Conservation (phyloP, 53 echinoderm and acorn worm species). For the Patiria pectinifera region DNA sequence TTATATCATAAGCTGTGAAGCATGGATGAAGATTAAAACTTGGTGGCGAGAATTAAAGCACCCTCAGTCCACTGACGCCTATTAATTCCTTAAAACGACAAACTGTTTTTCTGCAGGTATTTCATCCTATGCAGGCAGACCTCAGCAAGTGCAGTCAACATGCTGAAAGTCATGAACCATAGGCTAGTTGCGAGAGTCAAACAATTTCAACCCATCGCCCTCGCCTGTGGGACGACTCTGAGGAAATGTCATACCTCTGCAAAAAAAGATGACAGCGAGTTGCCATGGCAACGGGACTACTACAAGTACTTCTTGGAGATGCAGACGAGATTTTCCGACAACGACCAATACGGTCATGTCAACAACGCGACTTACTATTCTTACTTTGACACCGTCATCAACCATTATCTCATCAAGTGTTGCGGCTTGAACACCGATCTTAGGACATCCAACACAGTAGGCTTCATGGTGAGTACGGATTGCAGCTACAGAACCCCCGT, state of each 20-base stretch:
- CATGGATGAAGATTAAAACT: too few relatives aligned
- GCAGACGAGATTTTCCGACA: slow-evolving; percentile 82
- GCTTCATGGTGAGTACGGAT: slow-evolving; percentile 83
- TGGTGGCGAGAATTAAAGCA: too few relatives aligned
- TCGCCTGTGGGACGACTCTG: not conserved
- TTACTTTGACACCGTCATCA: slow-evolving; percentile 86
- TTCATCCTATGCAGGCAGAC: not conserved
- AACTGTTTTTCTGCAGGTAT: not conserved
- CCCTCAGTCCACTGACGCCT: too few relatives aligned
- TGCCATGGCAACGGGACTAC: slow-evolving; percentile 67
- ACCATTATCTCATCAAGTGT: slow-evolving; percentile 77
- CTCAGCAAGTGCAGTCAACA: not conserved
- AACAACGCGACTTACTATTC: slow-evolving; percentile 89
- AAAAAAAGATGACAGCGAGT: not conserved
- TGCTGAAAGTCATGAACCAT: not conserved
- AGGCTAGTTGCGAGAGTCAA: not conserved
- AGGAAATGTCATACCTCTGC: not conserved
- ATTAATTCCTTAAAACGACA: too few relatives aligned
- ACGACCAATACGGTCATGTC: slow-evolving; percentile 87
- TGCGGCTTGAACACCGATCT: slow-evolving; percentile 70
- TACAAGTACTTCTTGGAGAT: slow-evolving; percentile 90
- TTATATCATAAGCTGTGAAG: too few relatives aligned
- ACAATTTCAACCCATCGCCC: not conserved
- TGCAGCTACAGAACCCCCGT: slow-evolving; percentile 75
- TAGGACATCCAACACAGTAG: slow-evolving; percentile 64